A percentile compares a stretch with the other conserved stretches of the same genome.
These are phyloP conservation scores for Luehdorfia chinensis DNA, from an alignment of 1,140 invertebrate genomes.

Conservation along the genomic window DNA sequence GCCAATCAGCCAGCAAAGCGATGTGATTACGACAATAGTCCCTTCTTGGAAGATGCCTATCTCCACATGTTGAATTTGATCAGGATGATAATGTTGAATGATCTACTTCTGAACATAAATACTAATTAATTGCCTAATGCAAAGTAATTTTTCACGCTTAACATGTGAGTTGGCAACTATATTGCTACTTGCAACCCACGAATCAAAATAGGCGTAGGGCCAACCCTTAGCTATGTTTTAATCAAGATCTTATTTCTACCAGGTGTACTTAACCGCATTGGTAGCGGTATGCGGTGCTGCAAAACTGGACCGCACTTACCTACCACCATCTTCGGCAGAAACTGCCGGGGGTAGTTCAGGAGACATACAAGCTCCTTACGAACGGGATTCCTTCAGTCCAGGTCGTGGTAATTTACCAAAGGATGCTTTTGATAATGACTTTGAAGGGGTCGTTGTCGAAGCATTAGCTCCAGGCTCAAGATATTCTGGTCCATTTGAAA, in stretches of 20 bases:
- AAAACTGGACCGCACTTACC: slow-evolving; percentile 78
- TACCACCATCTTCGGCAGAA: slow-evolving; percentile 78
- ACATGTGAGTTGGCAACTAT: no score
- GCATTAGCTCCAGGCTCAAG: slow-evolving; percentile 49
- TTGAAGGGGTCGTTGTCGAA: slow-evolving; percentile 61
- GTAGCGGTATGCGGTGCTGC: slow-evolving; percentile 56
- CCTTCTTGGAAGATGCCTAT: no score
- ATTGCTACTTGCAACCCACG: no score
- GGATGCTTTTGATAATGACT: slow-evolving; percentile 53
- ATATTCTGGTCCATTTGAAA: slow-evolving; percentile 34
- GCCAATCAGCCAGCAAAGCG: no score
- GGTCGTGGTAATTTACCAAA: slow-evolving; percentile 34
- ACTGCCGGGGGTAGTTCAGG: slow-evolving; percentile 66
- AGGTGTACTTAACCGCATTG: slow-evolving; percentile 54
- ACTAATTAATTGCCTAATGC: no score
- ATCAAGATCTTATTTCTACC: slow-evolving; percentile 21
- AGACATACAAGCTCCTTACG: slow-evolving; percentile 42
- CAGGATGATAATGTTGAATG: no score
- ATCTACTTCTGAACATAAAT: no score
- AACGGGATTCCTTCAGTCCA: slow-evolving; percentile 28
- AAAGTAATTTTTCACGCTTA: no score
- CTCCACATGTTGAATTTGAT: no score
- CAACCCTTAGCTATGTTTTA: no score
- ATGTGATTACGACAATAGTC: no score
- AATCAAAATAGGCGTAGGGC: no score